Conservation (phyloP, 2,797 vertebrate species). For the Eulemur mongoz region DNA sequence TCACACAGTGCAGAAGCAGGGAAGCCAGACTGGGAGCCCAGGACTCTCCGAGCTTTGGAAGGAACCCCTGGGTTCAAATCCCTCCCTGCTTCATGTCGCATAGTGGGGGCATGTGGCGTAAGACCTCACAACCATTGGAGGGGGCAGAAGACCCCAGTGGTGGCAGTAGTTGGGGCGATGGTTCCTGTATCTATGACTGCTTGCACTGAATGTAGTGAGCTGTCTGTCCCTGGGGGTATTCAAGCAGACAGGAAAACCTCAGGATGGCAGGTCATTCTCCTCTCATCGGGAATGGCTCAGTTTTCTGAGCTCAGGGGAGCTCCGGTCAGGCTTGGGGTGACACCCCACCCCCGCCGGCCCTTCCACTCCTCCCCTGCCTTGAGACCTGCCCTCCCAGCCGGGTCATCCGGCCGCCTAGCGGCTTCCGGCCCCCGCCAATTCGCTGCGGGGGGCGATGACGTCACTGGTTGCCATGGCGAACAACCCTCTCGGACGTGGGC, state of each 20-base stretch:
- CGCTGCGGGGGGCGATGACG: conserved; percentile 55
- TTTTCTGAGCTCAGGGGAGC: neutral
- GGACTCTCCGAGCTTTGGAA: neutral
- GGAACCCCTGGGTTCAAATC: neutral
- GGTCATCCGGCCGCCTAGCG: neutral
- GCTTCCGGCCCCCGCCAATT: conserved; percentile 35
- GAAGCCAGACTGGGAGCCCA: neutral
- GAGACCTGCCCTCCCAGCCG: neutral
- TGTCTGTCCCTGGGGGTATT: neutral
- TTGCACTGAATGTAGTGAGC: neutral
- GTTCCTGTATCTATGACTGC: neutral
- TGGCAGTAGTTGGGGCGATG: neutral
- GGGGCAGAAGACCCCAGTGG: neutral
- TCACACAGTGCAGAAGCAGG: neutral
- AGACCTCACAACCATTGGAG: neutral
- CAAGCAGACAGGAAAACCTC: neutral
- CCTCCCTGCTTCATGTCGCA: neutral
- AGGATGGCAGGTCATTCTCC: neutral
- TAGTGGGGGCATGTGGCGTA: neutral
- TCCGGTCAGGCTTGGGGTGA: neutral
- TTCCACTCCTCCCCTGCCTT: neutral
- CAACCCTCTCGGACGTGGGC: conserved; percentile 55
- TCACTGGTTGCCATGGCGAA: conserved; percentile 77
- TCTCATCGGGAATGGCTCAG: neutral
- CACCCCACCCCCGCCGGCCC: neutral